phyloP scores from a whole-genome alignment of 2,113 vertebrate species.

The Climacteris rufus region DNA sequence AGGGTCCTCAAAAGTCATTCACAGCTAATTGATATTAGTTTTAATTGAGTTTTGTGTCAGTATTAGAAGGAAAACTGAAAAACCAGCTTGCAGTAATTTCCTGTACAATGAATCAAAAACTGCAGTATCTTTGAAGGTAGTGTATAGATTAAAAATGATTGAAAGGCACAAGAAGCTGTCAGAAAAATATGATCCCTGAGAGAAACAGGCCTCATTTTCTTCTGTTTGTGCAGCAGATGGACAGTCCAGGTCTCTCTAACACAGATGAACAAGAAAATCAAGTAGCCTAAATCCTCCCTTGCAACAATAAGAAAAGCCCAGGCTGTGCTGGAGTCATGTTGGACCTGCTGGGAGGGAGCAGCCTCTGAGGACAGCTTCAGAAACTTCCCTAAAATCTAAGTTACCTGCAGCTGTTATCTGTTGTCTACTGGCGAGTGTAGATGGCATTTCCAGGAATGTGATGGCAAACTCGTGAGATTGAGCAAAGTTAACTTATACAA shows the following conservation, averaged over 20 bases:
- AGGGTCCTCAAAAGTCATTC: background rate
- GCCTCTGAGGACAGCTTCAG: background rate
- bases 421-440: background rate
- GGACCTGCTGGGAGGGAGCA: background rate
- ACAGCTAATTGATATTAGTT: background rate
- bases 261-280: background rate
- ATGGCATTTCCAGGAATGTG: background rate
- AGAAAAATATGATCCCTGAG: background rate
- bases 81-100: background rate
- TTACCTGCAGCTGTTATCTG: accelerated
- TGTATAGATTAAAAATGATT: background rate
- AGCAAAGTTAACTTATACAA: background rate
- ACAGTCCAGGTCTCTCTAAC: background rate
- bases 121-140: background rate
- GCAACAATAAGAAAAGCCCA: background rate
- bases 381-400: background rate
- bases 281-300: background rate
- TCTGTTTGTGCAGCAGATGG: background rate
- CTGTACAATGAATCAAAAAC: background rate
- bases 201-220: background rate
- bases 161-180: background rate
- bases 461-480: too few species aligned
- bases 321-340: background rate
- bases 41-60: background rate
- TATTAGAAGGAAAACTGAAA: background rate